Evolutionary conservation across 2,113 vertebrate species (phyloP).

Genomic region (Silurus asotus): DNA sequence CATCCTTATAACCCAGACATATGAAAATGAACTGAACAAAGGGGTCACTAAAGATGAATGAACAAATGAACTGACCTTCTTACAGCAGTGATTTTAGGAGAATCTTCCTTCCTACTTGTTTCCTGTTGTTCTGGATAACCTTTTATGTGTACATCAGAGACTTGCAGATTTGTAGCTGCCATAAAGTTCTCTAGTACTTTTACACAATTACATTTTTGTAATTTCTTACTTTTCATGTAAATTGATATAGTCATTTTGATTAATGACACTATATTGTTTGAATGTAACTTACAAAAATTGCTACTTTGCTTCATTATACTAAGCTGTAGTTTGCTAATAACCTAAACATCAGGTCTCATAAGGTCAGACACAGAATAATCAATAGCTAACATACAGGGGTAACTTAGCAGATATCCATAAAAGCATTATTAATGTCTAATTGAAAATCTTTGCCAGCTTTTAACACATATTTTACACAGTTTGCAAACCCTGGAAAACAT

Average conservation of each 20-base stretch:
- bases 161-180: neutral
- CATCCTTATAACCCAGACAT: neutral
- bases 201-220: too few species aligned
- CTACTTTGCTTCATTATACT: too few species aligned
- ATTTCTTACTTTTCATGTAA: too few species aligned
- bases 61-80: neutral
- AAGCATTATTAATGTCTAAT: conserved; percentile 52
- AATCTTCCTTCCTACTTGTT: neutral
- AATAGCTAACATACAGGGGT: conserved; percentile 29
- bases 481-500: conserved; percentile 24
- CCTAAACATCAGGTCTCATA: too few species aligned
- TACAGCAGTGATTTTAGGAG: neutral
- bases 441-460: conserved; percentile 43
- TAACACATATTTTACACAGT: conserved; percentile 36
- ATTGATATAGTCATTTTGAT: too few species aligned
- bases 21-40: conserved; percentile 1
- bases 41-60: neutral
- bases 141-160: neutral
- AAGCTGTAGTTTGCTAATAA: too few species aligned
- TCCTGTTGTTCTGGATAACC: neutral
- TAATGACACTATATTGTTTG: too few species aligned
- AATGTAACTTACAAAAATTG: too few species aligned
- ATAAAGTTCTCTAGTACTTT: neutral
- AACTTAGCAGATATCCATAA: conserved; percentile 46
- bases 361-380: conserved; percentile 34